phyloP scores from a whole-genome alignment of 53 echinoderm and acorn worm species.

The Hippasteria phrygiana region DNA sequence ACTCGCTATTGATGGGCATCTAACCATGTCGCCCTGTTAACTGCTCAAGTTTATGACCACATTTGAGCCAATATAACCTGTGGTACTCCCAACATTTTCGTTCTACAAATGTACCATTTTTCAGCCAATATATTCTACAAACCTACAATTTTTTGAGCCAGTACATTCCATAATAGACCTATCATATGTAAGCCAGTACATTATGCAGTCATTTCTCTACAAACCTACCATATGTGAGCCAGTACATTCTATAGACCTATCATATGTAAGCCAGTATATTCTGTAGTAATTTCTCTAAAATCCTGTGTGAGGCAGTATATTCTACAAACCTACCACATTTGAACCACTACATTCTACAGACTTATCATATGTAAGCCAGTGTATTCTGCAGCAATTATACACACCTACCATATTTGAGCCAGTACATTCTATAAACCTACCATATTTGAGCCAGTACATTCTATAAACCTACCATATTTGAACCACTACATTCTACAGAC shows the following conservation, averaged over 20 bases:
- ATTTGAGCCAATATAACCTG: no score
- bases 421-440: neutral
- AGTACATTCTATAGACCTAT: constrained; percentile 61
- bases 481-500: constrained; percentile 70
- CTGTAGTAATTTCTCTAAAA: constrained; percentile 85
- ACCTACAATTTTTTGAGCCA: constrained; percentile 34
- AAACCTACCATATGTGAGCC: no score
- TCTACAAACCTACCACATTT: no score
- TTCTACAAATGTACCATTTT: neutral
- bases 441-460: neutral
- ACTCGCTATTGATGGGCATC: no score
- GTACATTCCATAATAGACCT: constrained; percentile 70
- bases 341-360: no score
- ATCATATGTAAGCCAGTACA: constrained; percentile 94
- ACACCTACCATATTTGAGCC: no score
- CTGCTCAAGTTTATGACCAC: no score
- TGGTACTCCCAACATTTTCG: neutral
- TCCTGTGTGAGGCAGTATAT: no score
- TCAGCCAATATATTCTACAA: neutral
- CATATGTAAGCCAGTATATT: constrained; percentile 93
- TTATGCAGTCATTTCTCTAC: constrained; percentile 73
- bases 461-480: neutral
- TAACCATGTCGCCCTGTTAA: no score
- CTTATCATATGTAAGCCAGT: no score
- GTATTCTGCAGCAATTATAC: no score